Percentiles rank a stretch among this genome's conserved stretches.
Evolutionary conservation across 1,140 invertebrate genomes (phyloP).

Genomic region (Drosophila jambulina): DNA sequence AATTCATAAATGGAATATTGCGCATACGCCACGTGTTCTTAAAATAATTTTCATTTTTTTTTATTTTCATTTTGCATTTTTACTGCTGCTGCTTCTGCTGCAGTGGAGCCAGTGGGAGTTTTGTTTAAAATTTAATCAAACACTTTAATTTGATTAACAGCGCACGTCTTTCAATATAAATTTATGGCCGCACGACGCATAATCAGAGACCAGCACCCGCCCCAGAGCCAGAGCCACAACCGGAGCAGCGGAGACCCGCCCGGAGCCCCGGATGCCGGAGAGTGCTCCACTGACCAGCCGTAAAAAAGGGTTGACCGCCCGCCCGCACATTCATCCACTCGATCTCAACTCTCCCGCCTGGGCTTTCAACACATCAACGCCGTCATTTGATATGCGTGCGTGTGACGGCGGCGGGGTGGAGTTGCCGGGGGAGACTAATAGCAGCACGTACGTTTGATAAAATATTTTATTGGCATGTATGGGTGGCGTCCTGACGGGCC

Average conservation of each 20-base stretch:
- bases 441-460: slow-evolving; percentile 81
- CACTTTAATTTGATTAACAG: slow-evolving; percentile 83
- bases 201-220: slow-evolving; percentile 64
- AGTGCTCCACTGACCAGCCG: slow-evolving; percentile 23
- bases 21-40: slow-evolving; percentile 63
- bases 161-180: slow-evolving; percentile 83
- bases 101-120: slow-evolving; percentile 15
- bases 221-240: not conserved
- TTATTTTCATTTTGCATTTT: slow-evolving; percentile 38
- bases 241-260: slow-evolving; percentile 1
- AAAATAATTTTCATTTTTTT: slow-evolving; percentile 61
- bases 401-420: slow-evolving; percentile 34
- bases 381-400: slow-evolving; percentile 81
- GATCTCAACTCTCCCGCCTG: slow-evolving; percentile 49
- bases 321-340: slow-evolving; percentile 35
- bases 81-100: slow-evolving; percentile 24
- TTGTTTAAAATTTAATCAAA: slow-evolving; percentile 81
- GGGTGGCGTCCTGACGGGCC: slow-evolving; percentile 53
- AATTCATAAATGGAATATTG: slow-evolving; percentile 70
- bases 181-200: slow-evolving; percentile 76
- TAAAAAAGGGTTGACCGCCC: slow-evolving; percentile 47
- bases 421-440: slow-evolving; percentile 59
- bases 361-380: slow-evolving; percentile 79
- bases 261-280: slow-evolving; percentile 13
- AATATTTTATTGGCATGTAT: slow-evolving; percentile 83